Evolutionary conservation across 1,140 invertebrate genomes (phyloP), one percentile per base, ranked within the genome.

Genomic region (Psilanteris sp.): DNA sequence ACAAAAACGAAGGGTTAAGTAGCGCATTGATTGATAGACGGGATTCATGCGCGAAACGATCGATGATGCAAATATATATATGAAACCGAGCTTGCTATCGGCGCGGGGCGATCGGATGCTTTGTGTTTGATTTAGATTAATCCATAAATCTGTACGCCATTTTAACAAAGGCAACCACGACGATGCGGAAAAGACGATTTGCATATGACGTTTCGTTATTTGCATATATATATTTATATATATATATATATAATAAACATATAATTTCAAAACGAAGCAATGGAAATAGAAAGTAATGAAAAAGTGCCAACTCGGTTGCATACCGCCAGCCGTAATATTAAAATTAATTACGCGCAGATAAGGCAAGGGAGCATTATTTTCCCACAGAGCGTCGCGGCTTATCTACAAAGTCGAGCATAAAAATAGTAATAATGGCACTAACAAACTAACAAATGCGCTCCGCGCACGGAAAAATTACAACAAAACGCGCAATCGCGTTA

Each of bases 1-100:
- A 32, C 18, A 48, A 52, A 75, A 74, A 62, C 20, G 37, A 70
- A 39, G 39, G 76, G 59, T 76, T 78, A 81, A 81, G 64, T 74
- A 76, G 75, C 77, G 74, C 83, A 83, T 84, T 86, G 85, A 86
- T 85, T 85, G 83, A 85, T 85, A 77, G 81, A 82, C 10, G 20
- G 11, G 6, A 20, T 48, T 54, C 7, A 39, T 6, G 32, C 52
- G 13, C n/a, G n/a, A 67, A 18, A 43, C 29, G 22, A 13, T 54
- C 32, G 9, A 8, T 36, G 18, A 20, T 10, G 16, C 31, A 54
- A 52, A 67, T n/a, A n/a, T n/a, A n/a, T n/a, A n/a, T n/a, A n/a
- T n/a, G n/a, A n/a, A n/a, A n/a, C n/a, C n/a, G n/a, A n/a, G n/a
- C n/a, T n/a, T n/a, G n/a, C n/a, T n/a, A n/a, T n/a, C n/a, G n/a